These are phyloP conservation scores for Hyphantria cunea DNA, from an alignment of 1,140 invertebrate genomes.

Conservation along the genomic window DNA sequence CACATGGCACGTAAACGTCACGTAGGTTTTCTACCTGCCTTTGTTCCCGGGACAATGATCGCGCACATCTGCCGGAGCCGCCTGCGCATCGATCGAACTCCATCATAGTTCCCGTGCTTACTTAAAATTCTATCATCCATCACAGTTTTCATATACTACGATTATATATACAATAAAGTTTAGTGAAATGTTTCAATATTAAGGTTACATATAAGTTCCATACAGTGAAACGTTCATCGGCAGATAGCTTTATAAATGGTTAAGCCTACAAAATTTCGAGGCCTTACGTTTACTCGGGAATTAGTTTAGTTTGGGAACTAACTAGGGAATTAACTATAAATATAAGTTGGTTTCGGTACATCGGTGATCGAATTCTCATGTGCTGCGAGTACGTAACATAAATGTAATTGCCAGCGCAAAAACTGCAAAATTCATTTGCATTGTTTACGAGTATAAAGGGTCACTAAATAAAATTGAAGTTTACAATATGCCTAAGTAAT, in stretches of 20 bases:
- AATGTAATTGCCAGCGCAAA: slow-evolving; percentile 53
- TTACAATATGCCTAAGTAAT: slow-evolving; percentile 23
- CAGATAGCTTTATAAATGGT: too few species aligned
- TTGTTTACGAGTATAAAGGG: slow-evolving; percentile 16
- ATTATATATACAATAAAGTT: too few species aligned
- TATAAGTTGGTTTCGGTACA: slow-evolving; percentile 42
- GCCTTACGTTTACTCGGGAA: slow-evolving; percentile 42
- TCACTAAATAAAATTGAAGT: slow-evolving; percentile 1
- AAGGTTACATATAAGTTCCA: too few species aligned
- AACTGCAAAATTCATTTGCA: slow-evolving; percentile 53
- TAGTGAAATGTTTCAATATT: too few species aligned
- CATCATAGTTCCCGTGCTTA: slow-evolving; percentile 38
- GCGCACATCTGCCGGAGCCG: slow-evolving; percentile 70
- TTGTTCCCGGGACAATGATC: slow-evolving; percentile 70
- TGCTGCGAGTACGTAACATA: slow-evolving; percentile 8
- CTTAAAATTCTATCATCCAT: slow-evolving; percentile 45
- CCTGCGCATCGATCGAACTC: slow-evolving; percentile 47
- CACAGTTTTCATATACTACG: slow-evolving; percentile 41
- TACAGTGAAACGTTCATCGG: too few species aligned
- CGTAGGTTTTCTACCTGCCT: slow-evolving; percentile 67
- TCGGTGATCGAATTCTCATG: slow-evolving; percentile 46
- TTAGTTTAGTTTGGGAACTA: slow-evolving; percentile 40
- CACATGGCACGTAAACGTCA: slow-evolving; percentile 68
- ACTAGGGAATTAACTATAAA: slow-evolving; percentile 35
- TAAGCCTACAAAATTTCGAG: slow-evolving; percentile 33